A percentile compares a stretch with the other conserved stretches of the same genome.
These are phyloP conservation scores for Philotrypesis tridentata DNA, from an alignment of 1,140 invertebrate genomes.

Conservation along the genomic window DNA sequence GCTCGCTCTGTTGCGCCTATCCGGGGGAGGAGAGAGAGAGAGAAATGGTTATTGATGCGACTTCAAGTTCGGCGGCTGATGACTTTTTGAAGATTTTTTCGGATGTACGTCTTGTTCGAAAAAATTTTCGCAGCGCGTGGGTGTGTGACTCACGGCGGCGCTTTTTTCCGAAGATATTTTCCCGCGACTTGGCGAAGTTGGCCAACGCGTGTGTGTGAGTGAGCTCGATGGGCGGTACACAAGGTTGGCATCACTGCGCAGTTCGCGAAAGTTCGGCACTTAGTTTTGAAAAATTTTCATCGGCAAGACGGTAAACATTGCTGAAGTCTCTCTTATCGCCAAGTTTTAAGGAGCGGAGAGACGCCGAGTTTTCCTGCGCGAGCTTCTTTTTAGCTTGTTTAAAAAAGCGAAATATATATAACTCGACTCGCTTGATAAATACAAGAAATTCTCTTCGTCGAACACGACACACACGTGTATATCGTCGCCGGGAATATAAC, in stretches of 20 bases:
- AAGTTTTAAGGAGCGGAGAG: background rate
- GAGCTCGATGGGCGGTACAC: background rate
- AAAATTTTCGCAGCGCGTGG: too few relatives aligned
- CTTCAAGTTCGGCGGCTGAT: constrained; percentile 1
- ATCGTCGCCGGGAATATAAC: too few relatives aligned
- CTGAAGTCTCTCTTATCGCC: background rate
- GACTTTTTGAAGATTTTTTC: constrained; percentile 8
- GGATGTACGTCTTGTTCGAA: background rate
- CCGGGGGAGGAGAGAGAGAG: too few relatives aligned
- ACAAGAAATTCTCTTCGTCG: background rate
- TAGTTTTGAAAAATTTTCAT: constrained; percentile 1
- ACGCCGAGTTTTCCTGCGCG: background rate
- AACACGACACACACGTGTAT: too few relatives aligned
- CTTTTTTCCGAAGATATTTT: too few relatives aligned
- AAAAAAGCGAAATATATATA: background rate
- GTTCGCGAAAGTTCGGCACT: background rate
- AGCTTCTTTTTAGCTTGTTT: background rate
- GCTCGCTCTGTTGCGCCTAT: background rate
- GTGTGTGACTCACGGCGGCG: too few relatives aligned
- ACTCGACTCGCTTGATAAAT: too few relatives aligned
- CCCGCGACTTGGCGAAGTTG: background rate
- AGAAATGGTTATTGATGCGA: constrained; percentile 29
- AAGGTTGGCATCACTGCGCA: background rate
- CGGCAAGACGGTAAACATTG: background rate
- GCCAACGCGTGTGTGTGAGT: background rate